A percentile compares a stretch with the other conserved stretches of the same genome.
phyloP scores from a whole-genome alignment of 2,888 invertebrate species.

The Acronicta leporina region DNA sequence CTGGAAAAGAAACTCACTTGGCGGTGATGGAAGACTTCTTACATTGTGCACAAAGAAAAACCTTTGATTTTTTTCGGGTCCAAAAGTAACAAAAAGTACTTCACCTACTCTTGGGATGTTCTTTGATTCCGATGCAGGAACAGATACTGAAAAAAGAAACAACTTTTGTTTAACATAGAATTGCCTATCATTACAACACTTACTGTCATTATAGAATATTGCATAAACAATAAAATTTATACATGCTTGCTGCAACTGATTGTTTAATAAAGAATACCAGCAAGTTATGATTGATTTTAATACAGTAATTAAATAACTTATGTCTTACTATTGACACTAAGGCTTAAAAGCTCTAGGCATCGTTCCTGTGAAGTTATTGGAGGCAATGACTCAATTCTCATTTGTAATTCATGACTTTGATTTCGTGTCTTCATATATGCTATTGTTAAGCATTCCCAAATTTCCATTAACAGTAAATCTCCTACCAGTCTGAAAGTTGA shows the following conservation, averaged over 20 bases:
- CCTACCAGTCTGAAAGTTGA: conserved; percentile 81
- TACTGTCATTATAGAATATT: too few relatives aligned
- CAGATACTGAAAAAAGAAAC: conserved; percentile 74
- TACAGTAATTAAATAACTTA: background rate
- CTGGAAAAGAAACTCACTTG: conserved; percentile 70
- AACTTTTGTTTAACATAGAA: background rate
- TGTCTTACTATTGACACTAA: conserved; percentile 75
- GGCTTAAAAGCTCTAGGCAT: conserved; percentile 70
- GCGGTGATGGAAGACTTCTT: conserved; percentile 72
- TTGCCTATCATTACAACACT: too few relatives aligned
- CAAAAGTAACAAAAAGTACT: conserved; percentile 74
- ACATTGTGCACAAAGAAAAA: conserved; percentile 82
- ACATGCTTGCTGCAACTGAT: too few relatives aligned
- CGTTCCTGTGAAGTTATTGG: conserved; percentile 72
- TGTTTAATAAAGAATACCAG: too few relatives aligned
- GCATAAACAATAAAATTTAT: too few relatives aligned
- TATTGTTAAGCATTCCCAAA: conserved; percentile 88
- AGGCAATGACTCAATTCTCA: conserved; percentile 77
- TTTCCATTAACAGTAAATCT: conserved; percentile 90
- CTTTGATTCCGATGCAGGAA: conserved; percentile 69
- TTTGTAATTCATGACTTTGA: conserved; percentile 62
- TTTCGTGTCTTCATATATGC: conserved; percentile 69
- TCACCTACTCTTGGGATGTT: conserved; percentile 77
- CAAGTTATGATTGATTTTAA: background rate
- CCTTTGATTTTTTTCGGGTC: conserved; percentile 68